A percentile compares a stretch with the other conserved stretches of the same genome.
phyloP scores from a whole-genome alignment of 2,888 invertebrate genomes.

The Apamea monoglypha region DNA sequence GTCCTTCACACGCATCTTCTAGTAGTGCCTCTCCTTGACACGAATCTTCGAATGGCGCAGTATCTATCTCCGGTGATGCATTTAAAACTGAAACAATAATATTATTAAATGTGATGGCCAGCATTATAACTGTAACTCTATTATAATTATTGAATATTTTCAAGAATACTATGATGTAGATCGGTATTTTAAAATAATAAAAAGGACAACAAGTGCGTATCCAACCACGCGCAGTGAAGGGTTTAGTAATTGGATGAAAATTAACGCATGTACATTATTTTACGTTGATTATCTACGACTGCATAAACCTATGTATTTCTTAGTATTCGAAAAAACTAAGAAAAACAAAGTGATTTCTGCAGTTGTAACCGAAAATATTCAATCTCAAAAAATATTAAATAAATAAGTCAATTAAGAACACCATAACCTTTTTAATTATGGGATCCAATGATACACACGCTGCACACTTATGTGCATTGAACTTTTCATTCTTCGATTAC shows the following conservation, averaged over 20 bases:
- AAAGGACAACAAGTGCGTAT: too few species aligned
- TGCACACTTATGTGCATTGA: too few species aligned
- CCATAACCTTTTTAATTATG: too few species aligned
- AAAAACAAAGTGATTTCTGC: neutral
- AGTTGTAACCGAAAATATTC: neutral
- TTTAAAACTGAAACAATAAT: constrained; percentile 32
- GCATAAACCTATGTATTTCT: neutral
- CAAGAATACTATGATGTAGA: neutral
- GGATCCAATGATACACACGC: too few species aligned
- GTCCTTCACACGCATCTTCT: neutral
- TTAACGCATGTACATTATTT: neutral
- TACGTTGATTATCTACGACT: neutral
- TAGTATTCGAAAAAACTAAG: neutral
- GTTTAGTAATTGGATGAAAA: neutral
- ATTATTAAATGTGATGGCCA: neutral
- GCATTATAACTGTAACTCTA: neutral
- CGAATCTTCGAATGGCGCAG: neutral
- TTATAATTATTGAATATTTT: neutral
- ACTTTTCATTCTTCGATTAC: too few species aligned
- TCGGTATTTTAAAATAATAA: neutral
- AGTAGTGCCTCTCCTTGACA: neutral
- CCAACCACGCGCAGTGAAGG: neutral
- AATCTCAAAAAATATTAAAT: neutral
- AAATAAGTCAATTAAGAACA: too few species aligned
- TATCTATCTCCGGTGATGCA: constrained; percentile 8